Evolutionary conservation across 2,888 invertebrate species (phyloP).

Genomic region (Quadriops clusia): DNA sequence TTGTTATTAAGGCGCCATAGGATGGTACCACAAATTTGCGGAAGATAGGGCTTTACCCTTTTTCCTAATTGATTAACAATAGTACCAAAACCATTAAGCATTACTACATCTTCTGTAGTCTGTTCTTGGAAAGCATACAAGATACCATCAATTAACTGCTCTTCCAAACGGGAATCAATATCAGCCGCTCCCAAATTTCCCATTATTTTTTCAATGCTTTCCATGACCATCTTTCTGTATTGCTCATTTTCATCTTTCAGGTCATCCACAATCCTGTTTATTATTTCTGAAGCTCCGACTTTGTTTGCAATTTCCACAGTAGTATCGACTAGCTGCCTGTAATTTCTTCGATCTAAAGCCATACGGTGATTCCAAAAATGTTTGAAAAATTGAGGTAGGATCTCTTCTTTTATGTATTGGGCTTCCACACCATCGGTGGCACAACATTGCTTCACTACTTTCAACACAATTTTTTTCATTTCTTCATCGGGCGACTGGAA

Average conservation of each 20-base stretch:
- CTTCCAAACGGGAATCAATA: constrained; percentile 94
- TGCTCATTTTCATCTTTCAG: constrained; percentile 99
- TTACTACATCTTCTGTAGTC: constrained; percentile 98
- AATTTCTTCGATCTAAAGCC: constrained; percentile 96
- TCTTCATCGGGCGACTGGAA: constrained; percentile 99
- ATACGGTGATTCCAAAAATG: constrained; percentile 99
- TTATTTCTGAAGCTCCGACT: constrained; percentile 98
- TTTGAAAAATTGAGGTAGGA: constrained; percentile 95
- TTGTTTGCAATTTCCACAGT: constrained; percentile 99
- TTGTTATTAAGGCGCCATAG: constrained; percentile 99
- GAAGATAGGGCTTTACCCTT: constrained; percentile 94
- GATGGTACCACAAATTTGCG: constrained; percentile 99
- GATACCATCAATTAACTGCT: constrained; percentile 98
- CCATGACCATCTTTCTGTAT: constrained; percentile 99
- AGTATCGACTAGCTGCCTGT: constrained; percentile 95
- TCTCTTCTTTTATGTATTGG: constrained; percentile 98
- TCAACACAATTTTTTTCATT: constrained; percentile 99
- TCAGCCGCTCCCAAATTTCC: constrained; percentile 93
- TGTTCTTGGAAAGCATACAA: constrained; percentile 99
- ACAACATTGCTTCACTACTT: constrained; percentile 99
- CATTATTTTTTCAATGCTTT: constrained; percentile 98
- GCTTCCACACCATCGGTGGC: constrained; percentile 99
- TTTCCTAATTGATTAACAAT: constrained; percentile 96
- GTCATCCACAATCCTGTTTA: constrained; percentile 96
- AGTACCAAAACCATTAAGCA: constrained; percentile 98